phyloP scores from a whole-genome alignment of 37 sponge, comb jelly and placozoan genomes.

The Aplysina aerophoba region DNA sequence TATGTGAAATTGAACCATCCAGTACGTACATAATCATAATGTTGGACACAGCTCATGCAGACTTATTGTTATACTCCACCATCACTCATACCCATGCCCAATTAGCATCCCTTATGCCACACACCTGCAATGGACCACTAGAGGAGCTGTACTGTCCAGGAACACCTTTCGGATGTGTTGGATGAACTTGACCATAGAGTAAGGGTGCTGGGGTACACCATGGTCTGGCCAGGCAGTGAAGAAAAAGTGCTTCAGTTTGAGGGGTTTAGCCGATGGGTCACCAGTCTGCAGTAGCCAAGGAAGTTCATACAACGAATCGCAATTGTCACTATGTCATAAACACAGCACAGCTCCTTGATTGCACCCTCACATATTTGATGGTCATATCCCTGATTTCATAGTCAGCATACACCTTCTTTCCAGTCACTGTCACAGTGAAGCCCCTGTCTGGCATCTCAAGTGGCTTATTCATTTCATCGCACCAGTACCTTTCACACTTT shows the following conservation, averaged over 20 bases:
- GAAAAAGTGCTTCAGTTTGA: slow-evolving; percentile 42
- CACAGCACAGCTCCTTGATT: too few relatives aligned
- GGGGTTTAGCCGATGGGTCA: too few relatives aligned
- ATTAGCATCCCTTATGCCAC: too few relatives aligned
- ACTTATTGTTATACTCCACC: too few relatives aligned
- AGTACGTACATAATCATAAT: too few relatives aligned
- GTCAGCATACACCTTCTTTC: background rate
- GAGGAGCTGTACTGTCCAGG: background rate
- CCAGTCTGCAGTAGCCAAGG: too few relatives aligned
- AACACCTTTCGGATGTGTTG: slow-evolving; percentile 32
- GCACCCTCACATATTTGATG: background rate
- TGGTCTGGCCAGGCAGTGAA: slow-evolving; percentile 67
- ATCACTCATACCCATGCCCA: too few relatives aligned
- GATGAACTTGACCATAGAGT: slow-evolving; percentile 25
- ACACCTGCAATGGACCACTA: slow-evolving; percentile 35
- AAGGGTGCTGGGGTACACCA: slow-evolving; percentile 54
- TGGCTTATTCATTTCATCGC: background rate
- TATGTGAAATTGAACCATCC: too few relatives aligned
- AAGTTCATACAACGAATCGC: too few relatives aligned
- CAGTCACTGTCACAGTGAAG: background rate
- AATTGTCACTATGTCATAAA: too few relatives aligned
- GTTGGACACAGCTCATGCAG: too few relatives aligned
- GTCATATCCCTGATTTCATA: background rate
- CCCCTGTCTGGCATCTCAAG: background rate
- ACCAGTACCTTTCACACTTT: slow-evolving; percentile 14